Percentiles rank a stretch among this genome's conserved stretches.
Conservation (phyloP, 2,888 invertebrate genomes). For the Mesorhabditis spiculigera region DNA sequence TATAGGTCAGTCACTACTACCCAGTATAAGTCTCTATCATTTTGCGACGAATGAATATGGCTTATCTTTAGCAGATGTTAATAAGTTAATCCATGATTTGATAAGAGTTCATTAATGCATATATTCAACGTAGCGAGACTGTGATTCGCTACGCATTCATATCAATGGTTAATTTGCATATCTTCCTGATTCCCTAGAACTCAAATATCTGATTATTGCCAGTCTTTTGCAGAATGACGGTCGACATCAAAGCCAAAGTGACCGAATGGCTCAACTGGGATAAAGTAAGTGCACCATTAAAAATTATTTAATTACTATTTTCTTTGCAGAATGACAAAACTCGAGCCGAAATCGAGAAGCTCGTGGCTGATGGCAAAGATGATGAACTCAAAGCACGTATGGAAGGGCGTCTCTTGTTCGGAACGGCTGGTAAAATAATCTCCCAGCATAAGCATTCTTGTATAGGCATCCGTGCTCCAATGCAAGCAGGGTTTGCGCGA, state of each 20-base stretch:
- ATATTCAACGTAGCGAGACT: no score
- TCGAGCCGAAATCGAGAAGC: slow-evolving; percentile 55
- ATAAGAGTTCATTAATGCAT: no score
- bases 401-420: slow-evolving; percentile 61
- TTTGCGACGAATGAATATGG: no score
- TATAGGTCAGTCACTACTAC: no score
- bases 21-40: no score
- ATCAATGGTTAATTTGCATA: no score
- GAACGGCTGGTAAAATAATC: slow-evolving; percentile 61
- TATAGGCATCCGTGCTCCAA: slow-evolving; percentile 76
- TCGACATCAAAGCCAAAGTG: slow-evolving; percentile 33
- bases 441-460: slow-evolving; percentile 1
- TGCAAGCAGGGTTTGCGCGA: slow-evolving; percentile 86
- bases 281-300: slow-evolving; percentile 27
- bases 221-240: no score
- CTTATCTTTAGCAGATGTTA: no score
- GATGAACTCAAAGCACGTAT: slow-evolving; percentile 57
- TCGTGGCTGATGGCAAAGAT: slow-evolving; percentile 55
- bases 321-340: slow-evolving; percentile 42
- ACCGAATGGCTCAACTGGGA: slow-evolving; percentile 54
- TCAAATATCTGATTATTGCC: no score
- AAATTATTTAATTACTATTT: not conserved
- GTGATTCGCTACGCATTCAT: no score
- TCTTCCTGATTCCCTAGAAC: no score
- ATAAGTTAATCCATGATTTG: no score